These are phyloP conservation scores for Parnassius orleans DNA, from an alignment of 2,888 invertebrate species.

Conservation along the genomic window DNA sequence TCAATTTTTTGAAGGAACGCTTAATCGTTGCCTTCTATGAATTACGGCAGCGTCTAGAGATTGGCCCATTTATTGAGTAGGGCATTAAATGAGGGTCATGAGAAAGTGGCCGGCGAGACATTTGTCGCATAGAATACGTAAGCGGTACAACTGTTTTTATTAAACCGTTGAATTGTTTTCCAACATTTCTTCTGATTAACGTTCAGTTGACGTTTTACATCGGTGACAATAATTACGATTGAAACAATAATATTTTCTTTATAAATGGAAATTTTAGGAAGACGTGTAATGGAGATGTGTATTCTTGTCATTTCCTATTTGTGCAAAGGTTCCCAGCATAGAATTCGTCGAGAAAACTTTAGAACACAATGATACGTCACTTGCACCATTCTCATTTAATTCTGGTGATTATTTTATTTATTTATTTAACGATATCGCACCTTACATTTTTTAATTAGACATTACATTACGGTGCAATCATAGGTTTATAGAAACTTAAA, in stretches of 20 bases:
- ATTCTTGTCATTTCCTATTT: constrained; percentile 9
- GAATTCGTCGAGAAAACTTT: not conserved
- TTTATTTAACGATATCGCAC: too few species aligned
- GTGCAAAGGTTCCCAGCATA: constrained; percentile 6
- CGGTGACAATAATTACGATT: constrained; percentile 7
- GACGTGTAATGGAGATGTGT: constrained; percentile 5
- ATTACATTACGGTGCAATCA: too few species aligned
- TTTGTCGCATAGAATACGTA: constrained; percentile 7
- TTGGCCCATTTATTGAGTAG: constrained; percentile 35
- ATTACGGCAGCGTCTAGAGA: constrained; percentile 17
- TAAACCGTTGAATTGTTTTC: not conserved
- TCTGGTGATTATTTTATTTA: too few species aligned
- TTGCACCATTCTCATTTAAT: too few species aligned
- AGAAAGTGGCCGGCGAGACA: constrained; percentile 36
- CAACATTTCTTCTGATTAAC: constrained; percentile 1
- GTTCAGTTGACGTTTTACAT: not conserved
- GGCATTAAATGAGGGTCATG: constrained; percentile 40
- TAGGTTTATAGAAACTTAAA: too few species aligned
- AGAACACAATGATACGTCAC: not conserved
- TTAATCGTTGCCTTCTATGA: constrained; percentile 1
- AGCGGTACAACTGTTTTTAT: constrained; percentile 8
- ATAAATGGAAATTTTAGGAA: constrained; percentile 7
- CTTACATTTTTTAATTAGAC: too few species aligned
- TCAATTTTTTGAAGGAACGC: not conserved
- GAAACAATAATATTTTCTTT: constrained; percentile 18